Evolutionary conservation across 2,113 vertebrate species (phyloP).

Genomic region (Grantiella picta): DNA sequence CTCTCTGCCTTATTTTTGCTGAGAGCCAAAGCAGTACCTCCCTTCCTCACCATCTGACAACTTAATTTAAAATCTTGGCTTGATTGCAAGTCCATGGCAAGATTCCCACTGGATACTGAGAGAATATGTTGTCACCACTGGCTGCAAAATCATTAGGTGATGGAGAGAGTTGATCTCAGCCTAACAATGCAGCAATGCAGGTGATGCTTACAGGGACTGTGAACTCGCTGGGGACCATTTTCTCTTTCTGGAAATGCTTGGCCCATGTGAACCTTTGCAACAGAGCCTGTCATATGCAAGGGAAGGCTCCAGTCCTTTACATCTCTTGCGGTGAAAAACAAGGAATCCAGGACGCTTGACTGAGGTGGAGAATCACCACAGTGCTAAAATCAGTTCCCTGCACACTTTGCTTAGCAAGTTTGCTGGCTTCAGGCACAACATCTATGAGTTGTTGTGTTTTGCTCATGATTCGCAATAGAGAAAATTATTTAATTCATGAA

Average conservation of each 20-base stretch:
- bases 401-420: not conserved
- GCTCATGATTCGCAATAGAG: not conserved
- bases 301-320: not conserved
- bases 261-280: not conserved
- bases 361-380: not conserved
- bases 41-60: not conserved
- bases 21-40: not conserved
- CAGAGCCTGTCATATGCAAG: not conserved
- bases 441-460: not conserved
- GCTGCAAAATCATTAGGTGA: not conserved
- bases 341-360: not conserved
- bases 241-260: not conserved
- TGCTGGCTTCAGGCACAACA: not conserved
- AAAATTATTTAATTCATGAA: not conserved
- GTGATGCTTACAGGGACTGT: not conserved
- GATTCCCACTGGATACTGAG: not conserved
- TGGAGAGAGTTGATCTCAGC: not conserved
- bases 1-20: not conserved
- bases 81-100: slow-evolving; percentile 6
- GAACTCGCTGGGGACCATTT: not conserved
- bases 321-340: not conserved
- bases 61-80: slow-evolving; percentile 28
- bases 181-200: not conserved
- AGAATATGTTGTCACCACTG: not conserved
- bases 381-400: not conserved